Base-by-base conservation (phyloP, 2,888 invertebrate species). In the Panopea generosa region DNA sequence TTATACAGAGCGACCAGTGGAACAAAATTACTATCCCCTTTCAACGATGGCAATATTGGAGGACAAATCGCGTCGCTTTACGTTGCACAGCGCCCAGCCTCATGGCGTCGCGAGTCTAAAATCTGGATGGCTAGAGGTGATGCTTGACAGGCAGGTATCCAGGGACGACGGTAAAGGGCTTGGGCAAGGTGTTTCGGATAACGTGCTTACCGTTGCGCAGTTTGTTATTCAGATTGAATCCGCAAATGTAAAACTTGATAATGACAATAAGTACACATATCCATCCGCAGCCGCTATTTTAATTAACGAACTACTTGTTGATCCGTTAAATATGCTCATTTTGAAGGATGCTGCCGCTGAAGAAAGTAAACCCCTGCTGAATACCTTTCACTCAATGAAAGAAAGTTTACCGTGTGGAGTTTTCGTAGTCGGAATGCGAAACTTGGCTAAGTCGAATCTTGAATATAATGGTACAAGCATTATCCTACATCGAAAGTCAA, bases 1-100 rank as follows among this genome's bases (percentile, higher is more conserved):
- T 16, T 86, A 88, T 43, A 66, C 78, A 0, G 82, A 85, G 14
- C 63, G 88, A 9, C 86, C 86, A 1, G 73, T 86, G 4, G 89
- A 90, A 60, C 90, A 89, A 7, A 92, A 92, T 66, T 92, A 90
- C 76, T 92, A 91, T 62, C 92, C 92, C 7, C 79, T 91, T 66
- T 90, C 91, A 0, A 83, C 89, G 0, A 85, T 87, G 77, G 86
- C 84, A 22, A 81, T 89, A 29, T 57, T 92, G 1, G 90, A 92
- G 50, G 91, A 91, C 70, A 45, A 62, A 1, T 11, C 40, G 0
- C 78, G 63, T 6, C 75, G 92, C 38, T 55, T 92, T 40, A 87
- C 89, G 0, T 55, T 92, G 11, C 84, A 91, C 29, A 59, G 88
- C 6, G 89, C 81, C 9, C 92, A 92, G 75, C 87, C 92, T n/a